These are phyloP conservation scores for Spermophilus dauricus DNA, from an alignment of 2,113 vertebrate species.

Conservation along the genomic window DNA sequence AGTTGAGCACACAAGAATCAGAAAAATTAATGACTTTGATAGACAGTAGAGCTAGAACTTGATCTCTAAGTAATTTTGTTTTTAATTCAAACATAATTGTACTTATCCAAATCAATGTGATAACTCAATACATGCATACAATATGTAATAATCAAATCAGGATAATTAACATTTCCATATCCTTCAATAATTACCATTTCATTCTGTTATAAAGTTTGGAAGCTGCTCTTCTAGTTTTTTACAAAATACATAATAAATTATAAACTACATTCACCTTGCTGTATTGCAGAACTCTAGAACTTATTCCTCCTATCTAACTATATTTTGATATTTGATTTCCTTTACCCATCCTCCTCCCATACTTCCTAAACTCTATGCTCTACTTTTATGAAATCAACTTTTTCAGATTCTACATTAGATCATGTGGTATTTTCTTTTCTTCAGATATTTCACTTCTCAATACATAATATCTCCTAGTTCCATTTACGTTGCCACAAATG, in stretches of 20 bases:
- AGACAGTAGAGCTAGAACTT: background rate
- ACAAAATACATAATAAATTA: background rate
- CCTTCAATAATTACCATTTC: background rate
- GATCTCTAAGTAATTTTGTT: background rate
- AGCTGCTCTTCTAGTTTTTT: background rate
- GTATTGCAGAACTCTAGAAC: background rate
- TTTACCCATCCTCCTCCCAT: fast-evolving
- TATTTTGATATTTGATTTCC: background rate
- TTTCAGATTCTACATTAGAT: background rate
- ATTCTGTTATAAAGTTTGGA: background rate
- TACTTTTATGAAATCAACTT: background rate
- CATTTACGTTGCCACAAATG: background rate
- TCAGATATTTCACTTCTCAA: background rate
- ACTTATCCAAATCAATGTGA: background rate
- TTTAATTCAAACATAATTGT: background rate
- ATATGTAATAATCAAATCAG: background rate
- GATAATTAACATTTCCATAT: background rate
- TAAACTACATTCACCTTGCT: background rate
- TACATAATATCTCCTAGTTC: background rate
- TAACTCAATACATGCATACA: background rate
- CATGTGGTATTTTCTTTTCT: background rate
- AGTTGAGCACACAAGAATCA: background rate
- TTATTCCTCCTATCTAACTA: background rate
- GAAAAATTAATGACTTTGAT: constrained; percentile 26
- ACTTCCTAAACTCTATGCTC: background rate